A percentile compares a stretch with the other conserved stretches of the same genome.
phyloP scores from a whole-genome alignment of 2,113 vertebrate genomes.

The Motacilla tschutschensis region DNA sequence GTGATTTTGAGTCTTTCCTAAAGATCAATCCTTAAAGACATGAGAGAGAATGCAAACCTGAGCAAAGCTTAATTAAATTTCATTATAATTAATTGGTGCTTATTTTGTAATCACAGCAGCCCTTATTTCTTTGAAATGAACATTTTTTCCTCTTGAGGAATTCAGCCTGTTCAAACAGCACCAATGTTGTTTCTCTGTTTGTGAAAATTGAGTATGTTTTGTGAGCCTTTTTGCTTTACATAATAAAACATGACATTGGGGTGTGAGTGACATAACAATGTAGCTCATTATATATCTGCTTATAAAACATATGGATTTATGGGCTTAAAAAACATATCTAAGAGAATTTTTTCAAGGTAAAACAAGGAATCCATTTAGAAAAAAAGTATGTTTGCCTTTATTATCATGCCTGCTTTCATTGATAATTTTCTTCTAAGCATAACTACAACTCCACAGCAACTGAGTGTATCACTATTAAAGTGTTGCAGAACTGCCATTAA shows the following conservation, averaged over 20 bases:
- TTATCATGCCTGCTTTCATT: neutral
- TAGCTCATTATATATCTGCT: neutral
- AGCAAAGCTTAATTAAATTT: neutral
- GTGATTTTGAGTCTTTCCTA: neutral
- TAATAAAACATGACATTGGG: neutral
- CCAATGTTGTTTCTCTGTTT: neutral
- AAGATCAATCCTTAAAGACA: neutral
- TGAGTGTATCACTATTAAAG: neutral
- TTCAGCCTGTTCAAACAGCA: neutral
- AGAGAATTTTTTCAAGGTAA: neutral
- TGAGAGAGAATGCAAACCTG: neutral
- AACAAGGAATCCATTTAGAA: neutral
- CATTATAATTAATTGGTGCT: neutral
- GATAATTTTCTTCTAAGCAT: neutral
- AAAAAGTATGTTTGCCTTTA: neutral
- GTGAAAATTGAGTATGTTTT: neutral
- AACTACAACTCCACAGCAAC: neutral
- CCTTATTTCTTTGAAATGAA: neutral
- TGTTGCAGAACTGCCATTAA: neutral
- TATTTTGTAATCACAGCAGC: neutral
- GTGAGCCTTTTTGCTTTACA: neutral
- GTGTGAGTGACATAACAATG: neutral
- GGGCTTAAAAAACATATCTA: neutral
- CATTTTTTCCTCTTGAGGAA: neutral
- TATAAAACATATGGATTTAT: neutral